Base-by-base conservation (phyloP, 2,888 invertebrate genomes). In the Sesamia inferens region DNA sequence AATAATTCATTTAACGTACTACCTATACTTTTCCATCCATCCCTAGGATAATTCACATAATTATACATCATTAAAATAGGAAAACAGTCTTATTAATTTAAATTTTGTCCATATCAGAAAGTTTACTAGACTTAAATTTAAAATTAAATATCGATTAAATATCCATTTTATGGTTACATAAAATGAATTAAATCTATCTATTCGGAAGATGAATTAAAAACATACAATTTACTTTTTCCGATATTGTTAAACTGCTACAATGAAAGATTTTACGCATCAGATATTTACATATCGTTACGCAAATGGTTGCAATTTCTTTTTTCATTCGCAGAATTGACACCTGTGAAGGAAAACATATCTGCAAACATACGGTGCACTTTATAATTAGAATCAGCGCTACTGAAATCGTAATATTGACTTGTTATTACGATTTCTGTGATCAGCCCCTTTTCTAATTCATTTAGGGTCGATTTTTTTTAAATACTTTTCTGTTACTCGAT, bases 181-280 rank as follows among this genome's bases (percentile, higher is more conserved):
- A 31, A n/a, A n/a, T n/a, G n/a, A n/a, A n/a, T n/a, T n/a, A n/a
- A n/a, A n/a, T n/a, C n/a, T n/a, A n/a, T n/a, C 58, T 31, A 19
- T 58, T 16, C 14, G 14, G 5, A 44, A 65, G 16, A 22, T 47
- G 2, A 54, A 55, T 47, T 55, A 22, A 31, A 62, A 55, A 31
- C 1, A 42, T n/a, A 62, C 6, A n/a, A 39, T 24, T 61, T 14
- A 44, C n/a, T 51, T 31, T 13, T 42, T 24, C 63, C 13, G 6
- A 63, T 5, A 42, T 73, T 63, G 48, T 58, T 51, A 24, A 74
- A 61, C 16, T 54, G 47, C 65, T n/a, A n/a, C 39, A 54, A 65
- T 74, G 16, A 59, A 65, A 44, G 6, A 14, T 64, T 65, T 39
- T 59, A 65, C 57, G 31, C 31, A 31, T 31, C 31, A 31, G 31